Evolutionary conservation across 2,113 vertebrate genomes (phyloP), one percentile per base, ranked within the genome.

Genomic region (Todiramphus chloris): DNA sequence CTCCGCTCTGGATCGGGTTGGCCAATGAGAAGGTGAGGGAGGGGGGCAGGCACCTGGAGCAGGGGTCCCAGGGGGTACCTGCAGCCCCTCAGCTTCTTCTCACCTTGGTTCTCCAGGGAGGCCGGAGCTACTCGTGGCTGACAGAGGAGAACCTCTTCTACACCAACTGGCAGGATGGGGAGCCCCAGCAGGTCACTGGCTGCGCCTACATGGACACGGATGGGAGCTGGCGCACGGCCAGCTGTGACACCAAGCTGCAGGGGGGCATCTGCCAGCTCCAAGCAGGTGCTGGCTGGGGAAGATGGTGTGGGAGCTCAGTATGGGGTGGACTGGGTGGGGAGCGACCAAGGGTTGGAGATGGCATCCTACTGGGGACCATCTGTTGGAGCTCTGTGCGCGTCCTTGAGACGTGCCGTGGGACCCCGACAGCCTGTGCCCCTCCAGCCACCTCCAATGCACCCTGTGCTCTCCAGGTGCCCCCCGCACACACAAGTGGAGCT

Each of bases 1-100:
- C 90, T 5, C 98, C 99, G 0, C 98, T 99, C 77, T 99, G 99
- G 99, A 98, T 99, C 2, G 98, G 98, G 2, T 98, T 99, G 94
- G 98, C 98, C 96, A 99, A 98, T 17, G 97, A 98, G 3, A 99
- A 99, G 98, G 99, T 99, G 95, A 98, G 98, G 39, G 43, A 31
- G 48, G 19, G 21, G 27, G 24, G 7, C 10, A 24, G 11, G 7
- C 5, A 1, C 3, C 27, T 3, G 4, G 28, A 35, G 5, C 2
- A 1, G 0, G 0, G 21, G 11, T 56, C 6, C 6, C 15, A 4
- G 27, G 31, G 21, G 33, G 11, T 68, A 31, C 5, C 7, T 8
- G 77, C 53, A 75, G 33, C 6, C 53, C 53, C 4, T 11, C 58
- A 53, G 19, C 56, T 48, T 60, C 35, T 62, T 9, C 27, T 63